phyloP scores from a whole-genome alignment of 2,888 invertebrate species.

The Drosophila tripunctata region DNA sequence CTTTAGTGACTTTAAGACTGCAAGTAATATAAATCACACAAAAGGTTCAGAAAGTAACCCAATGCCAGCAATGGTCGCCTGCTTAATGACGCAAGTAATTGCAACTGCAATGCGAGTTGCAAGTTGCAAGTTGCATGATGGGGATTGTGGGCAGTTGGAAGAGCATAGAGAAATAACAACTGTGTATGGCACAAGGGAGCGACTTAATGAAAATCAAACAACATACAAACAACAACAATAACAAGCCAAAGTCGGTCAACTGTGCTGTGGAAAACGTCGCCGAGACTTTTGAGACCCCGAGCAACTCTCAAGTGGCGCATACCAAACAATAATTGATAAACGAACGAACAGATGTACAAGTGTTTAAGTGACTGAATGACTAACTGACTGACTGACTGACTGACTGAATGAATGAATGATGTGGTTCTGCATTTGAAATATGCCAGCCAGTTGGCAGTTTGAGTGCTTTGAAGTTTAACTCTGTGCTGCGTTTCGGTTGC shows the following conservation, averaged over 20 bases:
- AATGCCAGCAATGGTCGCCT: constrained; percentile 51
- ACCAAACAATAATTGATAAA: constrained; percentile 72
- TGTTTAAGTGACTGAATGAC: constrained; percentile 71
- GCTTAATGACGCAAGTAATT: constrained; percentile 75
- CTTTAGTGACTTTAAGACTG: constrained; percentile 67
- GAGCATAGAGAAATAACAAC: constrained; percentile 33
- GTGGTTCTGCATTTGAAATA: constrained; percentile 35
- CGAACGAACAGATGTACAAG: constrained; percentile 80
- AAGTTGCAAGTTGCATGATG: constrained; percentile 35
- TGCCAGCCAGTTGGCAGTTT: constrained; percentile 13
- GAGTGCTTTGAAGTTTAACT: constrained; percentile 35
- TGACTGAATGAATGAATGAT: constrained; percentile 66
- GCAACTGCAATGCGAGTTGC: constrained; percentile 51
- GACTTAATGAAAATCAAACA: constrained; percentile 74
- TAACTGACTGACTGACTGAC: constrained; percentile 72
- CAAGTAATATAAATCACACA: constrained; percentile 75
- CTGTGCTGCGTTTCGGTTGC: constrained; percentile 33
- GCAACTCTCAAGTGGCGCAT: constrained; percentile 54
- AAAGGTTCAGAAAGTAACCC: constrained; percentile 68
- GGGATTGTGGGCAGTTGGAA: constrained; percentile 32
- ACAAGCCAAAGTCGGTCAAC: constrained; percentile 61
- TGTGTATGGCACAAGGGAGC: constrained; percentile 51
- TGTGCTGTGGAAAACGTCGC: constrained; percentile 58
- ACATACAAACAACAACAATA: constrained; percentile 29
- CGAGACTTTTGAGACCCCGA: constrained; percentile 25